Evolutionary conservation across 2,797 vertebrate species (phyloP).

Genomic region (Aeoliscus strigatus): DNA sequence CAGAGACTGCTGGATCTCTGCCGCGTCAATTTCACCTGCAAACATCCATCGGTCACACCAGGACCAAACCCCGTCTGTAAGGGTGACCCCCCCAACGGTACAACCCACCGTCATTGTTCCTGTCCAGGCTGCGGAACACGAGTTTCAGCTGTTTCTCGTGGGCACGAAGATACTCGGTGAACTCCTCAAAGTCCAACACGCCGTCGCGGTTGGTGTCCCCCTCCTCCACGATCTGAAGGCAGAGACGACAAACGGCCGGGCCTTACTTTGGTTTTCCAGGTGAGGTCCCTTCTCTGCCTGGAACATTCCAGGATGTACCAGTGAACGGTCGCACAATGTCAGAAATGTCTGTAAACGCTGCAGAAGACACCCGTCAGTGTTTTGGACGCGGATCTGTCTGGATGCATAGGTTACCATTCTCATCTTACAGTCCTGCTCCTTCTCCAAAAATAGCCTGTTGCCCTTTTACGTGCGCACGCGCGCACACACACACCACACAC

Average conservation of each 20-base stretch:
- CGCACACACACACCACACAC: constrained; percentile 4
- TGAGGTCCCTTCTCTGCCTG: too few relatives aligned
- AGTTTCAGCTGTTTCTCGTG: constrained; percentile 82
- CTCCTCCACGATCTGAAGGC: constrained; percentile 73
- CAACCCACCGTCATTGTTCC: constrained; percentile 82
- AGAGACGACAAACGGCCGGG: neutral
- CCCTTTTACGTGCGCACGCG: too few relatives aligned
- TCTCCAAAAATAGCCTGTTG: constrained; percentile 60
- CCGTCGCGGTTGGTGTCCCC: constrained; percentile 78
- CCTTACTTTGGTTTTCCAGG: neutral
- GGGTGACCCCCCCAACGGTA: too few relatives aligned
- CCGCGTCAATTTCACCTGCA: constrained; percentile 82
- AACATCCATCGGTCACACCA: constrained; percentile 6
- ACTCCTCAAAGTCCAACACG: constrained; percentile 84
- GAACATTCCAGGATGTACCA: neutral
- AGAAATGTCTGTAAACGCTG: neutral
- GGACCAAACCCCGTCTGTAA: neutral
- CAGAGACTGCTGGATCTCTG: constrained; percentile 86
- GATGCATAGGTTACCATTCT: constrained; percentile 56
- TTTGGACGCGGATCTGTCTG: constrained; percentile 13
- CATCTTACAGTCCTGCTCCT: constrained; percentile 55
- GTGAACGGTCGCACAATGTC: too few relatives aligned
- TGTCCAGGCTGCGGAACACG: constrained; percentile 85
- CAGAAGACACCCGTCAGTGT: too few relatives aligned
- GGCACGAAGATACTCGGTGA: constrained; percentile 75